phyloP scores from a whole-genome alignment of 2,797 vertebrate species.

The Periparus ater region DNA sequence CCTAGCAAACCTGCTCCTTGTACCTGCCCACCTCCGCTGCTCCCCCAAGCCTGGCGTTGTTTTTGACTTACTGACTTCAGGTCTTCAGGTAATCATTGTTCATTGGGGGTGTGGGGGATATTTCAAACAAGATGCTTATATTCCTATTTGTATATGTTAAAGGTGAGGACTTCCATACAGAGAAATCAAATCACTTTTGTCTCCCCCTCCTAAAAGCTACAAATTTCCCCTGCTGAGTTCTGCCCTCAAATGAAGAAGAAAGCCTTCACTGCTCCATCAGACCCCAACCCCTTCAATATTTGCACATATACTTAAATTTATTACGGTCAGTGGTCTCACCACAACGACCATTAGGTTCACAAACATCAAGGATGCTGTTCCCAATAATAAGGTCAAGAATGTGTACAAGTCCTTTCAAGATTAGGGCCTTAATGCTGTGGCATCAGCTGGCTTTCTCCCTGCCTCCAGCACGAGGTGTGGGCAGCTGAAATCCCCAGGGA shows the following conservation, averaged over 20 bases:
- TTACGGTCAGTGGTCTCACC: background rate
- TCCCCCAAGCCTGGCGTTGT: rapidly evolving
- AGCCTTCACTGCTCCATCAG: background rate
- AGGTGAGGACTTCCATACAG: background rate
- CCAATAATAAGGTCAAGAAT: constrained; percentile 25
- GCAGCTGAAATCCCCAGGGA: background rate
- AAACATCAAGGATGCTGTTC: background rate
- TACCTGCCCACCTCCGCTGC: rapidly evolving
- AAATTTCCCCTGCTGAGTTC: background rate
- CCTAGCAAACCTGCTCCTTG: background rate
- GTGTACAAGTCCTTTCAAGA: background rate
- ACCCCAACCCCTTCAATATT: background rate
- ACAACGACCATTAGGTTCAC: background rate
- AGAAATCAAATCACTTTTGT: background rate
- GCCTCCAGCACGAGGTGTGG: background rate
- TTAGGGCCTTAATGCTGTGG: background rate
- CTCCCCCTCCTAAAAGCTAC: background rate
- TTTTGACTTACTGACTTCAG: background rate
- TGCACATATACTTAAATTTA: background rate
- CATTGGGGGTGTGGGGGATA: background rate
- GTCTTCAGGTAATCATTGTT: background rate
- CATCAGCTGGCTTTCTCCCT: background rate
- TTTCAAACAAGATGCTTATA: background rate
- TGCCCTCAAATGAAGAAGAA: background rate
- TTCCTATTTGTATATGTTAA: background rate